Percentiles rank a stretch among this genome's conserved stretches.
Conservation (phyloP, 1,140 invertebrate genomes). For the Drosophila baimaii region DNA sequence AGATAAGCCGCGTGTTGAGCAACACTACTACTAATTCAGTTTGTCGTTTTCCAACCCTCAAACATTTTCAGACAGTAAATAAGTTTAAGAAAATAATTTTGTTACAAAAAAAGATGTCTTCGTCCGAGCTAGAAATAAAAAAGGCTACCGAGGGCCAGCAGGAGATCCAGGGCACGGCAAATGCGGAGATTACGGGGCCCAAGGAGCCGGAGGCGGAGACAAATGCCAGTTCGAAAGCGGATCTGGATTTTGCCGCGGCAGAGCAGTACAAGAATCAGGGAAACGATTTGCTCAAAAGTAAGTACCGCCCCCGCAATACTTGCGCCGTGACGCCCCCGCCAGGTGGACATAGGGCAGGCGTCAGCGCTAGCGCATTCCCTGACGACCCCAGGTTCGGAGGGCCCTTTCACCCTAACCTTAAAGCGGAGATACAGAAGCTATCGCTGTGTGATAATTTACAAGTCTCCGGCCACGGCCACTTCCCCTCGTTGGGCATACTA, state of each 20-base stretch:
- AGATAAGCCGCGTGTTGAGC: constrained; percentile 42
- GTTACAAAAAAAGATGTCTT: constrained; percentile 71
- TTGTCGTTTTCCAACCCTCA: constrained; percentile 60
- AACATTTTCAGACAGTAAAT: constrained; percentile 74
- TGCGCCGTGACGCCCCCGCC: background rate
- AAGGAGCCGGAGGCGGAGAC: constrained; percentile 52
- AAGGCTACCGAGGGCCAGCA: constrained; percentile 54
- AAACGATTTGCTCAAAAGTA: constrained; percentile 94
- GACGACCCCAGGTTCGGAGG: constrained; percentile 15
- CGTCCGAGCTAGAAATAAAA: constrained; percentile 62
- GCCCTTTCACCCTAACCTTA: constrained; percentile 64
- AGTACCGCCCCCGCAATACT: constrained; percentile 60
- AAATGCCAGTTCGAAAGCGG: constrained; percentile 42
- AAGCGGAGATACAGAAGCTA: constrained; percentile 44
- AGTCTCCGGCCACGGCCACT: constrained; percentile 9
- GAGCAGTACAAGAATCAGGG: constrained; percentile 93
- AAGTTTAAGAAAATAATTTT: constrained; percentile 69
- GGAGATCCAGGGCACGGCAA: constrained; percentile 25
- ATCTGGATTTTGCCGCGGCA: constrained; percentile 85
- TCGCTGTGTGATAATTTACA: constrained; percentile 61
- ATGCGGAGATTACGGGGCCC: constrained; percentile 41
- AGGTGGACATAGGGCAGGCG: background rate
- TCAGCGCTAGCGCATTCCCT: constrained; percentile 1
- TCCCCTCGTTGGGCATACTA: constrained; percentile 23
- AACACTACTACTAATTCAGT: constrained; percentile 36